Evolutionary conservation across 2,113 vertebrate genomes (phyloP).

Genomic region (Strix aluco): DNA sequence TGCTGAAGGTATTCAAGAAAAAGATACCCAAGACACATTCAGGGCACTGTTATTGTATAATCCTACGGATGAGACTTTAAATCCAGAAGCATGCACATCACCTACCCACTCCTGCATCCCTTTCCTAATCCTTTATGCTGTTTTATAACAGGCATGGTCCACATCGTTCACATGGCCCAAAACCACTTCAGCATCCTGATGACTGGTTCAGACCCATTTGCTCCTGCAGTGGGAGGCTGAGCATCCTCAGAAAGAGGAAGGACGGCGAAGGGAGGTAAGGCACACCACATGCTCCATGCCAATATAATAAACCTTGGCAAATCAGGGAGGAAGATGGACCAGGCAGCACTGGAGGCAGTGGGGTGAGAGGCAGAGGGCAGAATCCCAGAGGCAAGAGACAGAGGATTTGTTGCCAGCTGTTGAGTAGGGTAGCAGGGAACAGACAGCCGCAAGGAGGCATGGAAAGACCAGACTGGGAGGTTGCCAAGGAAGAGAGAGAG

Average conservation of each 20-base stretch:
- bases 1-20: neutral
- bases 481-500: constrained; percentile 60
- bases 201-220: neutral
- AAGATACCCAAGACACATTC: neutral
- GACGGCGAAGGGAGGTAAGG: neutral
- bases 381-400: neutral
- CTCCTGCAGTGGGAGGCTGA: neutral
- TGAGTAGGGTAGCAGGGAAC: neutral
- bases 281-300: rapidly evolving
- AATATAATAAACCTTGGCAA: neutral
- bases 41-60: neutral
- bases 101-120: neutral
- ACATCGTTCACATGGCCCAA: neutral
- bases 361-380: neutral
- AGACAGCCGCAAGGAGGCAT: constrained; percentile 47
- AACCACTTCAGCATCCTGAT: neutral
- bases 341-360: neutral
- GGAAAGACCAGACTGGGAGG: constrained; percentile 52
- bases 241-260: neutral
- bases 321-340: neutral
- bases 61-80: neutral
- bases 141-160: neutral
- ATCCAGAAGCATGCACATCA: neutral
- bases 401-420: neutral
- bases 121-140: neutral